phyloP scores from a whole-genome alignment of 2,888 invertebrate species.

The Polymixis flavicincta region DNA sequence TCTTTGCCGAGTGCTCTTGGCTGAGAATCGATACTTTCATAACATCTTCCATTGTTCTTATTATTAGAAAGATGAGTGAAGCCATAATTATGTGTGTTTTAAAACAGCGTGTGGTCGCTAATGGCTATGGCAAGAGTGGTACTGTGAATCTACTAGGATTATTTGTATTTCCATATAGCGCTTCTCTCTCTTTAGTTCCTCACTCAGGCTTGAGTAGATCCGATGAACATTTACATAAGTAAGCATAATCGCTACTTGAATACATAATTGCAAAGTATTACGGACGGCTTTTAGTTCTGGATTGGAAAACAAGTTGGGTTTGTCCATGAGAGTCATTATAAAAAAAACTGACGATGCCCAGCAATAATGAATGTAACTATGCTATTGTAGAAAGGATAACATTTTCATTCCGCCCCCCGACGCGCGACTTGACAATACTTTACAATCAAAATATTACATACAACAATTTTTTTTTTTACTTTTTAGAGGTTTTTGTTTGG shows the following conservation, averaged over 20 bases:
- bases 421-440: no score
- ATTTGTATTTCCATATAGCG: not conserved
- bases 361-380: no score
- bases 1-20: constrained; percentile 25
- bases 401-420: no score
- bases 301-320: not conserved
- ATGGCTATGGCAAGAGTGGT: not conserved
- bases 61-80: constrained; percentile 30
- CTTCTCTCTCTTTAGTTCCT: not conserved
- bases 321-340: not conserved
- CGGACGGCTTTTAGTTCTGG: not conserved
- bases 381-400: no score
- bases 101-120: constrained; percentile 17
- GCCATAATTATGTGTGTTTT: constrained; percentile 5
- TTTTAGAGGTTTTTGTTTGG: no score
- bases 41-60: constrained; percentile 33
- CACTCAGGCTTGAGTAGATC: not conserved
- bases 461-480: no score
- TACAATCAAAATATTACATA: no score
- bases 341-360: no score
- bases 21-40: constrained; percentile 37
- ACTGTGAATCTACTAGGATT: not conserved
- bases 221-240: not conserved
- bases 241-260: not conserved
- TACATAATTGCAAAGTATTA: not conserved